phyloP scores from a whole-genome alignment of 2,888 invertebrate species.

The Homarus gammarus region DNA sequence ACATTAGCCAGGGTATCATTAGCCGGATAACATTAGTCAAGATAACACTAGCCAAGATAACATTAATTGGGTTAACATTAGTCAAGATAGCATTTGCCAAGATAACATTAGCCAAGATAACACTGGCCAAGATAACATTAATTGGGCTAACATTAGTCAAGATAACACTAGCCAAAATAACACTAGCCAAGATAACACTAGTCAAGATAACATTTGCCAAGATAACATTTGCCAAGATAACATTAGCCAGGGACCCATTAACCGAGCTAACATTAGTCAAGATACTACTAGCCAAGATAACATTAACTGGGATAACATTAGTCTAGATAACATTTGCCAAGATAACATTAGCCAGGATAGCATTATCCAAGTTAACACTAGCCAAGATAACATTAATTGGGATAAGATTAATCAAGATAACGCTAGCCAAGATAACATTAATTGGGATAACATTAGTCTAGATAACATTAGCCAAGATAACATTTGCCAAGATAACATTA shows the following conservation, averaged over 20 bases:
- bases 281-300: not conserved
- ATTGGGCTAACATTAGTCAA: too few relatives aligned
- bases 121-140: too few relatives aligned
- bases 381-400: too few relatives aligned
- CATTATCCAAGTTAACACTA: too few relatives aligned
- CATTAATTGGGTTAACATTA: not conserved
- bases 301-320: not conserved
- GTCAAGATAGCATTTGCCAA: too few relatives aligned
- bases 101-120: too few relatives aligned
- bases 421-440: too few relatives aligned
- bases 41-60: not conserved
- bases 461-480: not conserved
- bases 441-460: too few relatives aligned
- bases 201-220: not conserved
- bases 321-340: not conserved
- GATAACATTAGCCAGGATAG: not conserved
- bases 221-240: not conserved
- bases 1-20: not conserved
- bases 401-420: too few relatives aligned
- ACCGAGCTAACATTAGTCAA: too few relatives aligned
- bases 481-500: too few relatives aligned
- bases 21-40: not conserved
- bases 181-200: not conserved
- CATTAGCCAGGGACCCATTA: too few relatives aligned
- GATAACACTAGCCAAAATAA: not conserved